Conservation (phyloP, 2,888 invertebrate species). For the Falcaria lacertinaria region DNA sequence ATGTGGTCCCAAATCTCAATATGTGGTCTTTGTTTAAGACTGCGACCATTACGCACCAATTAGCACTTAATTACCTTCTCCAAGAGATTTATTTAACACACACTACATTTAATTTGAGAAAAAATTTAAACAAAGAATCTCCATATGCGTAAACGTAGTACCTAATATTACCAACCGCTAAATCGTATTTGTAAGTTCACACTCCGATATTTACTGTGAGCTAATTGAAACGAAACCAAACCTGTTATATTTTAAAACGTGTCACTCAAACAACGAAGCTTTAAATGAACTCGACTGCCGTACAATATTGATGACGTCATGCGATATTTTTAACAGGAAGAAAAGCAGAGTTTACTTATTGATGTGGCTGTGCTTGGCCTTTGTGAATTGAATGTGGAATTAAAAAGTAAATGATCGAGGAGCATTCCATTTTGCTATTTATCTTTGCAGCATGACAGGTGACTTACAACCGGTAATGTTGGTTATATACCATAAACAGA, state of each 20-base stretch:
- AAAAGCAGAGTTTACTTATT: neutral
- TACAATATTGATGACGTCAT: neutral
- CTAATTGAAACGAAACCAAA: neutral
- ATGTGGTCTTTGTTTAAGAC: slow-evolving; percentile 42
- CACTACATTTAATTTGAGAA: neutral
- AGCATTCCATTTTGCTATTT: slow-evolving; percentile 44
- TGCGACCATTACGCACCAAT: slow-evolving; percentile 25
- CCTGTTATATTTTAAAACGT: neutral
- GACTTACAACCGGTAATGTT: slow-evolving; percentile 55
- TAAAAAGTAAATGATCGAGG: slow-evolving; percentile 9
- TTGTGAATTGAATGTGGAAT: slow-evolving; percentile 15
- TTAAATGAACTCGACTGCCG: neutral
- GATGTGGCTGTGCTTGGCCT: slow-evolving; percentile 11
- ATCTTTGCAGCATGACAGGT: slow-evolving; percentile 45
- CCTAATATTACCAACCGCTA: neutral
- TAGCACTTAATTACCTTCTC: slow-evolving; percentile 18
- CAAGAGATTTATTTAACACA: neutral
- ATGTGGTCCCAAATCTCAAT: slow-evolving; percentile 45
- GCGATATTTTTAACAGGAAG: neutral
- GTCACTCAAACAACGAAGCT: neutral
- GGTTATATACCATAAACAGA: slow-evolving; percentile 52
- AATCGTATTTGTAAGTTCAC: neutral
- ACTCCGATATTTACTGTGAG: neutral
- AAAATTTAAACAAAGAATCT: neutral
- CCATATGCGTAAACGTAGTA: too few species aligned